phyloP scores from a whole-genome alignment of 2,797 vertebrate genomes.

The Gouania willdenowi region DNA sequence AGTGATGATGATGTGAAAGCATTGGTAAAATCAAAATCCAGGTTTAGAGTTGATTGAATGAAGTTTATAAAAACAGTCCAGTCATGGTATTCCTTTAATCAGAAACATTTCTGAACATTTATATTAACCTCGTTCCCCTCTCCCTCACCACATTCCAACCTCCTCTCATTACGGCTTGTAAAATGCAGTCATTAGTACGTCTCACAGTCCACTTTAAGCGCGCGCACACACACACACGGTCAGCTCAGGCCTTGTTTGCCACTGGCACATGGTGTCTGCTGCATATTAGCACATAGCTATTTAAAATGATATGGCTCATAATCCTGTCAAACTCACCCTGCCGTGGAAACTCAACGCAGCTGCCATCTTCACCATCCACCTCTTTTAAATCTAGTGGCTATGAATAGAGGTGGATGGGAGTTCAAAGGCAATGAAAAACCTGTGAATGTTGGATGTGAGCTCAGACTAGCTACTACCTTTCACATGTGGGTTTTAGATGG shows the following conservation, averaged over 20 bases:
- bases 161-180: conserved; percentile 47
- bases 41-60: too few relatives aligned
- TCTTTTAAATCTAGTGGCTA: conserved; percentile 13
- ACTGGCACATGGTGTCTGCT: conserved; percentile 29
- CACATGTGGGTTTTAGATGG: too few relatives aligned
- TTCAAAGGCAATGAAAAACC: too few relatives aligned
- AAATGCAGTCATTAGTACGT: conserved; percentile 50
- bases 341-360: conserved; percentile 35
- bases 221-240: conserved; percentile 13
- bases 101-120: too few relatives aligned
- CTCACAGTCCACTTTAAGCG: conserved; percentile 20
- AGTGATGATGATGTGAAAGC: too few relatives aligned
- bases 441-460: too few relatives aligned
- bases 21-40: too few relatives aligned
- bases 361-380: conserved; percentile 25
- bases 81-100: too few relatives aligned
- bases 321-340: conserved; percentile 14
- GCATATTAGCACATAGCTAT: conserved; percentile 32
- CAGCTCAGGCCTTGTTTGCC: conserved; percentile 5
- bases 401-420: too few relatives aligned
- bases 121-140: conserved; percentile 39
- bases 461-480: too few relatives aligned
- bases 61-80: conserved; percentile 1
- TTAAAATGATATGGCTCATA: conserved; percentile 44
- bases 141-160: conserved; percentile 14